These are phyloP conservation scores for Vidua macroura DNA, from an alignment of 2,113 vertebrate species.

Conservation along the genomic window DNA sequence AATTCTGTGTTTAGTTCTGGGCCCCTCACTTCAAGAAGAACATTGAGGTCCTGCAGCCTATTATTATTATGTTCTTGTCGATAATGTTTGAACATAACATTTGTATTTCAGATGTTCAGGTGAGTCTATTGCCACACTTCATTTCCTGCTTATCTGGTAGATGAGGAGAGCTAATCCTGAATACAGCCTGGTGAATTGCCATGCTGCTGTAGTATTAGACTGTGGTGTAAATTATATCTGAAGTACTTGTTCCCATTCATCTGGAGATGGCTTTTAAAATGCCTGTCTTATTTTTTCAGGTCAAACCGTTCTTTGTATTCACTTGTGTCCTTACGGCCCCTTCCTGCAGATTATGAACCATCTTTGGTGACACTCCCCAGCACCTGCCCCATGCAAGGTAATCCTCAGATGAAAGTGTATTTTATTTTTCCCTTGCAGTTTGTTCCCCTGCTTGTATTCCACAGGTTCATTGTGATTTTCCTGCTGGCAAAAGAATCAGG, in stretches of 20 bases:
- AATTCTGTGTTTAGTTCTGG: background rate
- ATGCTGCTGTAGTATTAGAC: background rate
- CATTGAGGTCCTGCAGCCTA: background rate
- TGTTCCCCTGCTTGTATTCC: background rate
- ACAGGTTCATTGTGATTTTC: background rate
- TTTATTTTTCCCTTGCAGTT: background rate
- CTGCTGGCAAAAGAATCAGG: background rate
- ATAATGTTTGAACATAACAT: background rate
- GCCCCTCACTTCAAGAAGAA: background rate
- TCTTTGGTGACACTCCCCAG: slow-evolving; percentile 78
- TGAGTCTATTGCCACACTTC: fast-evolving
- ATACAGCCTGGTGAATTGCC: background rate
- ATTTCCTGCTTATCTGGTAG: background rate
- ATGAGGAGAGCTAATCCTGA: background rate
- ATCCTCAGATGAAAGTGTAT: background rate
- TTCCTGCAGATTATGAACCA: slow-evolving; percentile 87
- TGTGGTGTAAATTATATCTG: background rate
- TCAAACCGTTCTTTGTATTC: slow-evolving; percentile 90
- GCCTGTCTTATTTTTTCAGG: slow-evolving; percentile 69
- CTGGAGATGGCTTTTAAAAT: background rate
- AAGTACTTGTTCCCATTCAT: background rate
- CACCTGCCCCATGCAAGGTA: slow-evolving; percentile 77
- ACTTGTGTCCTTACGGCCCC: slow-evolving; percentile 88
- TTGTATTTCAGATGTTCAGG: background rate
- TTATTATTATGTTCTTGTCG: background rate